Conservation (phyloP, 1,140 invertebrate species). For the Heterodera schachtii region DNA sequence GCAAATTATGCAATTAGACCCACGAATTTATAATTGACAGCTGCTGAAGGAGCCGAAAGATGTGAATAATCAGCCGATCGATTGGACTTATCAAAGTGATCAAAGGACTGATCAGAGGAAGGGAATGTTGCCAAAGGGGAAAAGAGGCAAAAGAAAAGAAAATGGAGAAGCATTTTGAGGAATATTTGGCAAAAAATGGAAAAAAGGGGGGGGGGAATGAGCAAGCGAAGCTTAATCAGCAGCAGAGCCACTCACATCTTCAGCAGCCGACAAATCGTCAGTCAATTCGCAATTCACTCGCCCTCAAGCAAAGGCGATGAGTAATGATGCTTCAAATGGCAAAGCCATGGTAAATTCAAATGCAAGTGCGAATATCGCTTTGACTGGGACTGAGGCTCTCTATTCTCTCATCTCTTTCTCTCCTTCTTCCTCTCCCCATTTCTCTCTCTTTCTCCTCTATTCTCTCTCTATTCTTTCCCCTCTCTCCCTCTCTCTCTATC, state of each 20-base stretch:
- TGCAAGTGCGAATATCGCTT: too few species aligned
- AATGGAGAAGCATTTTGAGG: not conserved
- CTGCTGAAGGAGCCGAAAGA: not conserved
- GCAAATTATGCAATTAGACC: not conserved
- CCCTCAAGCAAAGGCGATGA: too few species aligned
- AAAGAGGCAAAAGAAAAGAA: not conserved
- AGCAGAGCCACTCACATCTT: too few species aligned
- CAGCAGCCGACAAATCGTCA: not conserved
- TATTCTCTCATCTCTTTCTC: too few species aligned
- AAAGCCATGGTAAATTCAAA: too few species aligned
- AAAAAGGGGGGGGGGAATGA: not conserved
- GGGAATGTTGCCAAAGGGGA: not conserved
- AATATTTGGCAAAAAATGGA: not conserved
- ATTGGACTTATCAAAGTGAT: not conserved
- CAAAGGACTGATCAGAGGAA: not conserved
- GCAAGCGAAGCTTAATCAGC: not conserved
- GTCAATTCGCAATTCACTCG: not conserved
- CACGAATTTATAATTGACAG: not conserved
- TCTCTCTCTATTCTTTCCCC: too few species aligned
- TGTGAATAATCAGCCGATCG: not conserved
- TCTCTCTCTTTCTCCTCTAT: too few species aligned
- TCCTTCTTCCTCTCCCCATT: too few species aligned
- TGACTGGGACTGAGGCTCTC: too few species aligned
- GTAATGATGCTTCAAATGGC: too few species aligned
- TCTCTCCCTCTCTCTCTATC: too few species aligned